Percentiles rank a stretch among this genome's conserved stretches.
phyloP scores from a whole-genome alignment of 2,888 invertebrate species.

The Cryptocephalus moraei region DNA sequence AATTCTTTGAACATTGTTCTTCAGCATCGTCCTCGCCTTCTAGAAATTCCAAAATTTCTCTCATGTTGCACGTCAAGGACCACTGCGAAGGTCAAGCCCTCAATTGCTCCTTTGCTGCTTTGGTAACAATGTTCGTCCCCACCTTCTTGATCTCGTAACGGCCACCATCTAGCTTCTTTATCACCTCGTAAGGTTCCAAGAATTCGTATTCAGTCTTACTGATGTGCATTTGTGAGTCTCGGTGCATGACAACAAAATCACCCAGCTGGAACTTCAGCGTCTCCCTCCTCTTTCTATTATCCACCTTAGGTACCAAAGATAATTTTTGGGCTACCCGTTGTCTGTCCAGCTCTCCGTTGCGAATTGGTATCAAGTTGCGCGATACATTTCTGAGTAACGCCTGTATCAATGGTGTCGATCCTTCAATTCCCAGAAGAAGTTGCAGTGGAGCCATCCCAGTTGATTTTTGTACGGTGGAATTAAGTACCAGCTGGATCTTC shows the following conservation, averaged over 20 bases:
- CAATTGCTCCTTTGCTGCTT: no score
- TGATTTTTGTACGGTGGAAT: constrained; percentile 16
- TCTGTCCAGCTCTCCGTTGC: constrained; percentile 10
- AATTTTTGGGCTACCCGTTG: constrained; percentile 5
- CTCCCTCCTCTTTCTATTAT: constrained; percentile 10
- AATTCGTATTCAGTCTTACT: constrained; percentile 15
- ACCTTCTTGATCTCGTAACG: not conserved
- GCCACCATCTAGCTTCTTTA: no score
- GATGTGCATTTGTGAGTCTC: constrained; percentile 14
- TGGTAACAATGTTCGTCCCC: no score
- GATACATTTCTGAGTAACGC: constrained; percentile 10
- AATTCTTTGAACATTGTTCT: no score
- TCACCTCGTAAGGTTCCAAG: constrained; percentile 14
- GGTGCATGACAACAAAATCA: constrained; percentile 16
- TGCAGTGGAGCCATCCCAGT: constrained; percentile 13
- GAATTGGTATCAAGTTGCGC: constrained; percentile 9
- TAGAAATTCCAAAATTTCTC: no score
- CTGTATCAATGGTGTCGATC: constrained; percentile 15
- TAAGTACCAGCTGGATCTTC: constrained; percentile 16
- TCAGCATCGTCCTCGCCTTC: no score
- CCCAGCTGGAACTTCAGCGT: constrained; percentile 9
- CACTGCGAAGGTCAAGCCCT: no score
- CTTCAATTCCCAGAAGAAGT: constrained; percentile 11
- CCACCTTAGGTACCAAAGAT: not conserved
- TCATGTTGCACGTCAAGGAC: no score